Conservation (phyloP, 2,888 invertebrate genomes). For the Dryocosmus kuriphilus region DNA sequence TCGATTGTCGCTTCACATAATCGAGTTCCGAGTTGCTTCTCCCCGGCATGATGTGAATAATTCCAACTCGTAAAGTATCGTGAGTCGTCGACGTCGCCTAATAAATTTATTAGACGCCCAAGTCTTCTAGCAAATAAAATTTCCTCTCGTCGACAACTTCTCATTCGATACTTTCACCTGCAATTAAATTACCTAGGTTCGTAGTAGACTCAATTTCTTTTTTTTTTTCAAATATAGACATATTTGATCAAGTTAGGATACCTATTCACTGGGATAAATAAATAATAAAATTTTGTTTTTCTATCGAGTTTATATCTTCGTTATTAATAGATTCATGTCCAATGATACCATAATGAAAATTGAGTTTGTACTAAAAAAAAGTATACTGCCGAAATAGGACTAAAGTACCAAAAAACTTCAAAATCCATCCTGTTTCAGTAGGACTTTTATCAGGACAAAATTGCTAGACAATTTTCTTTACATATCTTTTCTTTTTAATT, state of each 20-base stretch:
- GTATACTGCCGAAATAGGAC: too few species aligned
- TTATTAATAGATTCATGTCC: too few species aligned
- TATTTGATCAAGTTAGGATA: background rate
- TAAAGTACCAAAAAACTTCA: too few species aligned
- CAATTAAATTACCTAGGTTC: background rate
- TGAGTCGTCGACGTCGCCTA: slow-evolving; percentile 44
- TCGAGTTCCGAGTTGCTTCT: slow-evolving; percentile 74
- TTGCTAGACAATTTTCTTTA: too few species aligned
- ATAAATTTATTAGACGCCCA: slow-evolving; percentile 47
- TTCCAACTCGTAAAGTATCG: slow-evolving; percentile 55
- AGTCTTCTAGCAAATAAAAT: slow-evolving; percentile 30
- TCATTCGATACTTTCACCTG: slow-evolving; percentile 1
- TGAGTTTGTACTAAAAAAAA: too few species aligned
- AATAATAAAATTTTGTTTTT: too few species aligned
- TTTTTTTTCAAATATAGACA: background rate
- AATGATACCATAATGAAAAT: too few species aligned
- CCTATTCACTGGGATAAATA: too few species aligned
- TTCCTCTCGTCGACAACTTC: background rate
- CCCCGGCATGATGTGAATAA: slow-evolving; percentile 71
- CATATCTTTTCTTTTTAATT: too few species aligned
- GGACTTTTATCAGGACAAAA: too few species aligned
- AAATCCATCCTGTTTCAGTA: too few species aligned
- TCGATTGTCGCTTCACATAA: slow-evolving; percentile 73
- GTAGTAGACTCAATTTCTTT: background rate
- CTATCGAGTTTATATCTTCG: too few species aligned